These are phyloP conservation scores for Dasyornis broadbenti DNA, from an alignment of 2,113 vertebrate species.

Conservation along the genomic window DNA sequence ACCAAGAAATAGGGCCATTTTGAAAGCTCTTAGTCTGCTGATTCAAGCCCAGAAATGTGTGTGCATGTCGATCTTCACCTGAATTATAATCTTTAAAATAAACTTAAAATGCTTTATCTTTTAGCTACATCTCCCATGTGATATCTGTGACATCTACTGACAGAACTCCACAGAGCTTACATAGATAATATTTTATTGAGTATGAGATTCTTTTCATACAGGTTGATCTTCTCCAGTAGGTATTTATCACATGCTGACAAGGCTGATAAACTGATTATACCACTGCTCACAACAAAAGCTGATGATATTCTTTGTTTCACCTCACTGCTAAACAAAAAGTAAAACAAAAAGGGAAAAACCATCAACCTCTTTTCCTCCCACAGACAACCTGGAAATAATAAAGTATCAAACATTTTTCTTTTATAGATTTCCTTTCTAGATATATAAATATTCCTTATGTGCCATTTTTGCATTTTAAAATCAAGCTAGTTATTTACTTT, in stretches of 20 bases:
- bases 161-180: not conserved
- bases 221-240: not conserved
- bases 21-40: not conserved
- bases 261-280: not conserved
- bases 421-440: not conserved
- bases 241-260: not conserved
- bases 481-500: not conserved
- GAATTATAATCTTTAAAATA: not conserved
- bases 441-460: not conserved
- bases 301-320: not conserved
- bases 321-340: not conserved
- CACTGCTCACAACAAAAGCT: not conserved
- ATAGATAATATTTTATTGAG: not conserved
- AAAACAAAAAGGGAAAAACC: not conserved
- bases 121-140: not conserved
- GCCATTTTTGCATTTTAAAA: not conserved
- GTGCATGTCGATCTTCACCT: accelerated
- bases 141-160: not conserved
- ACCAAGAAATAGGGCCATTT: not conserved
- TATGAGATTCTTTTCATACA: not conserved
- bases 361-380: not conserved
- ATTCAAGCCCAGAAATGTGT: not conserved
- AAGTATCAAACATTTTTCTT: not conserved
- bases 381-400: not conserved
- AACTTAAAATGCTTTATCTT: not conserved